phyloP scores from a whole-genome alignment of 2,888 invertebrate species.

The Euspilapteryx auroguttella region DNA sequence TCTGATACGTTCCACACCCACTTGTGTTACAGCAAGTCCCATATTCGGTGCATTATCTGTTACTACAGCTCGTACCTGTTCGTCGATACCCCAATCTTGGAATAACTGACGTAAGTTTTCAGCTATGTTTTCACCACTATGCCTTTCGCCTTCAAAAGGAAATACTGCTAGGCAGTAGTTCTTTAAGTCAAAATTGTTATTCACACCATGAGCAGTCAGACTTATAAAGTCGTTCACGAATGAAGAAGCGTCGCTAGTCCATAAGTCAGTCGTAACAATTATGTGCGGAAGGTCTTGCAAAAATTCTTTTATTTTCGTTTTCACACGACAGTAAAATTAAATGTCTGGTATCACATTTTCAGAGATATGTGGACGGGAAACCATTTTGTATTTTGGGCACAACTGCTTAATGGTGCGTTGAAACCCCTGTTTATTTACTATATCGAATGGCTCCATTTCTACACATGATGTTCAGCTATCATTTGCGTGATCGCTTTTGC shows the following conservation, averaged over 20 bases:
- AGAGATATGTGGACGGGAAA: slow-evolving; percentile 9
- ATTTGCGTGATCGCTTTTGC: slow-evolving; percentile 11
- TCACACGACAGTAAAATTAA: slow-evolving; percentile 10
- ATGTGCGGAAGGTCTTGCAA: slow-evolving; percentile 8
- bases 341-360: slow-evolving; percentile 9
- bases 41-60: slow-evolving; percentile 13
- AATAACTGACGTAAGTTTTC: slow-evolving; percentile 8
- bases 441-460: slow-evolving; percentile 11
- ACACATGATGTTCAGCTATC: slow-evolving; percentile 12
- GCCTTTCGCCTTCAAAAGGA: slow-evolving; percentile 11
- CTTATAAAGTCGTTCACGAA: slow-evolving; percentile 9
- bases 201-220: too few species aligned
- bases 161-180: slow-evolving; percentile 10
- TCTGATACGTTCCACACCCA: slow-evolving; percentile 6
- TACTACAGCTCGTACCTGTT: slow-evolving; percentile 10
- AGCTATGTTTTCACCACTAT: slow-evolving; percentile 10
- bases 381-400: slow-evolving; percentile 11
- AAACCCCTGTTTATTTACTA: slow-evolving; percentile 11
- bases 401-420: slow-evolving; percentile 8
- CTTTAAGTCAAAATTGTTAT: slow-evolving; percentile 9
- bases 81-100: slow-evolving; percentile 8
- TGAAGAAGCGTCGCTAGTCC: slow-evolving; percentile 11
- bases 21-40: slow-evolving; percentile 8
- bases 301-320: slow-evolving; percentile 9
- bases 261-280: slow-evolving; percentile 9